Base-by-base conservation (phyloP, 2,888 invertebrate genomes). In the Bombyx huttoni region DNA sequence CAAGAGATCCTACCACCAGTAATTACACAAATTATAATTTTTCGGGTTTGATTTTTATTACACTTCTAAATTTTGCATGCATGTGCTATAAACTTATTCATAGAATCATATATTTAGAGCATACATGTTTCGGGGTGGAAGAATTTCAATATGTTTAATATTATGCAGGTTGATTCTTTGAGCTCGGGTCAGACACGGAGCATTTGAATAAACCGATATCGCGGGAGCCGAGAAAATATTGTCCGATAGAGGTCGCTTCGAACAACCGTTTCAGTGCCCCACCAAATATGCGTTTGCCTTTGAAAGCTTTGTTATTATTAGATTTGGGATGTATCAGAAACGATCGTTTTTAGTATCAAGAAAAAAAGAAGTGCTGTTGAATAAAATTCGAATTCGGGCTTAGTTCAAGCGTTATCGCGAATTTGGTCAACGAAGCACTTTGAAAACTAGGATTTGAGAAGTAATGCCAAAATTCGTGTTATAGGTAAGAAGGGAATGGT, bases 171-270 rank as follows among this genome's bases (percentile, higher is more conserved):
- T 85, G 83, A 84, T 85, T 84, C 85, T 84, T 83, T 80, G 84
- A 82, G 84, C 76, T 63, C 72, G 84, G 85, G 80, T 82, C 80
- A 77, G 80, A 81, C 82, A 81, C 62, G 70, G 66, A 78, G 74
- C 78, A 87, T 87, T 85, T 87, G 85, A 86, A 87, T 87, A 87
- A 85, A 86, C 83, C 81, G 83, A 86, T 85, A 85, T 77, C 75
- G 70, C 65, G 71, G 75, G 63, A 76, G 74, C 73, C 70, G 76
- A 76, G 74, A 81, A 86, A 86, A 88, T 87, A 87, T 86, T 82
- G 84, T 83, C 82, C 81, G 73, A 73, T 66, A 70, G 78, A 80
- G 81, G 77, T 81, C 78, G 76, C 72, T 73, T 62, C 70, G 77
- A 74, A 81, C 77, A 75, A 75, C 67, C 64, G 56, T 47, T 52